Conservation (phyloP, 2,888 invertebrate genomes). For the Escarpia spicata region DNA sequence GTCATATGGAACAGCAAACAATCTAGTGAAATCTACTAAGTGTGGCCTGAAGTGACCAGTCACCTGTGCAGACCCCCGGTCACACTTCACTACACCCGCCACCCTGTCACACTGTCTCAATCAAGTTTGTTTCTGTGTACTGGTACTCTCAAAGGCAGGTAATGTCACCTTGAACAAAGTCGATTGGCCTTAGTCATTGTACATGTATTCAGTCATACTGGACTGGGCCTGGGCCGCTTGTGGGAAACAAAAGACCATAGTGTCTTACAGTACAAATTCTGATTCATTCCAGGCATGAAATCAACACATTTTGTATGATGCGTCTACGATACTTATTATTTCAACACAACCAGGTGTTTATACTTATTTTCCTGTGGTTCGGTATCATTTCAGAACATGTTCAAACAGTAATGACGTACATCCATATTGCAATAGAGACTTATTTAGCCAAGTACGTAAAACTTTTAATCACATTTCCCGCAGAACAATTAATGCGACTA, state of each 20-base stretch:
- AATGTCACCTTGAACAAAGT: slow-evolving; percentile 1
- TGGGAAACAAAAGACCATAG: background rate
- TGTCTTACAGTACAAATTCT: background rate
- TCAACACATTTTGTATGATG: background rate
- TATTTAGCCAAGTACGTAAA: background rate
- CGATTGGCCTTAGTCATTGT: background rate
- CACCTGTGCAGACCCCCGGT: background rate
- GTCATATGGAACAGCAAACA: background rate
- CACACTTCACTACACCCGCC: background rate
- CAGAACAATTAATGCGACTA: background rate
- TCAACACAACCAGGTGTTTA: background rate
- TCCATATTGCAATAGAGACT: background rate
- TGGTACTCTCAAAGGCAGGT: background rate
- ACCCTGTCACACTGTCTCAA: background rate
- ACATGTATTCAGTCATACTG: background rate
- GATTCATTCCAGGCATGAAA: background rate
- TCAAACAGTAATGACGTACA: background rate
- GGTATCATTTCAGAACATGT: background rate
- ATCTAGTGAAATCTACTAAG: background rate
- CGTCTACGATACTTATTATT: background rate
- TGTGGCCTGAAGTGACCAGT: background rate
- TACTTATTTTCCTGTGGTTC: background rate
- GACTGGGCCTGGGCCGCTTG: background rate
- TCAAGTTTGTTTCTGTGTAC: slow-evolving; percentile 1
- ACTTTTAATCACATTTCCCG: background rate